Conservation (phyloP, 1,140 invertebrate genomes). For the Drosophila seguyi region DNA sequence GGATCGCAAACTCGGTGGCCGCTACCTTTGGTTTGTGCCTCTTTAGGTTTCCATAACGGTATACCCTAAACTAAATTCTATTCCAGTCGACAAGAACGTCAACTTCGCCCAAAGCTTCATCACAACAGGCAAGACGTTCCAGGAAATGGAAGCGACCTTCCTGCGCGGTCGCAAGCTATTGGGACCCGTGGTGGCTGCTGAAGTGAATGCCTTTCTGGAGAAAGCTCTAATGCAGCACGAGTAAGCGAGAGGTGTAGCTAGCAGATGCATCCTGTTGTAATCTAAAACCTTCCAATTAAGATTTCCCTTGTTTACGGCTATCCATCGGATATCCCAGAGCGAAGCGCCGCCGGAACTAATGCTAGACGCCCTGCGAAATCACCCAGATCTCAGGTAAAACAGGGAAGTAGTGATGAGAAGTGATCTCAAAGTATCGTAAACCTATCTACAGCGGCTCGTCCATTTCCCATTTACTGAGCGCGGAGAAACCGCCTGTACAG, state of each 20-base stretch:
- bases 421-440: neutral
- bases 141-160: slow-evolving; percentile 96
- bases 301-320: slow-evolving; percentile 97
- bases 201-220: slow-evolving; percentile 96
- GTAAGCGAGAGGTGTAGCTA: slow-evolving; percentile 86
- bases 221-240: slow-evolving; percentile 92
- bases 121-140: slow-evolving; percentile 94
- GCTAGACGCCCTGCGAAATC: slow-evolving; percentile 94
- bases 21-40: slow-evolving; percentile 93
- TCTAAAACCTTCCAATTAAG: slow-evolving; percentile 85
- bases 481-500: slow-evolving; percentile 5
- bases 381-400: slow-evolving; percentile 97
- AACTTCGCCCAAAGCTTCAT: slow-evolving; percentile 97
- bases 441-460: slow-evolving; percentile 26
- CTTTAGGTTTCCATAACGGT: neutral
- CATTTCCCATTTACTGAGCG: slow-evolving; percentile 38
- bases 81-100: slow-evolving; percentile 93
- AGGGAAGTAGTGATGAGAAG: no score
- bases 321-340: slow-evolving; percentile 95
- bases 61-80: neutral
- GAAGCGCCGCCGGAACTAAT: slow-evolving; percentile 91
- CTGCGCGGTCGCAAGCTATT: slow-evolving; percentile 98
- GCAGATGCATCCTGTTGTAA: neutral
- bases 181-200: slow-evolving; percentile 97
- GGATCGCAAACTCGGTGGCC: slow-evolving; percentile 99